Base-by-base conservation (phyloP, 1,140 invertebrate genomes). In the Panulirus ornatus region DNA sequence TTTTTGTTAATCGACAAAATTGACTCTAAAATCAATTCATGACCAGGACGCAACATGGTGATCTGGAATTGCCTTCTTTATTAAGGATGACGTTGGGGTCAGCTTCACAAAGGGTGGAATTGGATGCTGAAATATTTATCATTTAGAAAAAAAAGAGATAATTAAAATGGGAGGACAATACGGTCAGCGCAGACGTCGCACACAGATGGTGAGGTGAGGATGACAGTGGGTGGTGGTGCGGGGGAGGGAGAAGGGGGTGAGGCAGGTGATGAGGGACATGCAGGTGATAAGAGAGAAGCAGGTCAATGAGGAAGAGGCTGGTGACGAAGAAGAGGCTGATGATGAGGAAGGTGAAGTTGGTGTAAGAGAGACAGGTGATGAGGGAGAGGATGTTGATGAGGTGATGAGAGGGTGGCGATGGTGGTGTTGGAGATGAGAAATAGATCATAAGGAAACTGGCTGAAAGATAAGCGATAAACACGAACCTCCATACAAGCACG, bases 21-120 rank as follows among this genome's bases (percentile, higher is more conserved):
- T 66, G 58, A 66, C 58, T 66, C 16, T 27, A 66, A 66, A 66
- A 66, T 66, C n/a, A 66, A 66, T 66, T 66, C 58, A 27, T 66
- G 58, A 30, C 3, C 58, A 27, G 58, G 58, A 27, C 27, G 30
- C 58, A 66, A 66, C n/a, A 27, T 11, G 58, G n/a, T 66, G 30
- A 66, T 66, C 30, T 66, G 58, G 58, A 27, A 66, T 27, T 66
- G n/a, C n/a, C 22, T 66, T 66, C 30, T 54, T 66, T 66, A 66
- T 66, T 30, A 66, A 9, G 14, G 58, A 6, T 9, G 27, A 30
- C 58, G 58, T 27, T 6, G 22, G 58, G 58, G n/a, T 66, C 58
- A 66, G 3, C 58, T 66, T 27, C 58, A 66, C 58, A 66, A 66
- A 66, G 58, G n/a, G 0, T 27, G 1, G 58, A 66, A 66, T 66